phyloP scores from a whole-genome alignment of 2,888 invertebrate species.

The Imbricaverruca yamaguchii region DNA sequence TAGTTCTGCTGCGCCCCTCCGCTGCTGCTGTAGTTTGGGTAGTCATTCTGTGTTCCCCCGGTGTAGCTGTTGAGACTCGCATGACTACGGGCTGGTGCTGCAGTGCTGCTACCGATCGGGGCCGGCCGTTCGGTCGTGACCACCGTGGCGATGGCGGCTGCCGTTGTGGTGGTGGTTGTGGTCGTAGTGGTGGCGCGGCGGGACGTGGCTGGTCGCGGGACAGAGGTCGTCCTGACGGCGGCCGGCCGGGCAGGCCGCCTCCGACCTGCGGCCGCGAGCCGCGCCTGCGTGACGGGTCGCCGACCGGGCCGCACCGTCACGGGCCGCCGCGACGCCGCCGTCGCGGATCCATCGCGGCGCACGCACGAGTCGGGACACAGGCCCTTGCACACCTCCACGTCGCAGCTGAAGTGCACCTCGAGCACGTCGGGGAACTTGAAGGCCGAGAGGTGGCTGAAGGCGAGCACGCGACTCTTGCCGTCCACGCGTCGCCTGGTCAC shows the following conservation, averaged over 20 bases:
- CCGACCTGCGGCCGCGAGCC: too few relatives aligned
- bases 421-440: conserved; percentile 37
- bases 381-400: conserved; percentile 37
- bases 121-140: background rate
- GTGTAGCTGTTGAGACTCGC: background rate
- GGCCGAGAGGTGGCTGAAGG: conserved; percentile 35
- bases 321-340: conserved; percentile 10
- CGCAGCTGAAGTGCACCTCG: conserved; percentile 36
- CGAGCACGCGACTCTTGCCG: conserved; percentile 46
- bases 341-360: background rate
- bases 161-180: conserved; percentile 15
- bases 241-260: too few relatives aligned
- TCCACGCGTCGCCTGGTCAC: conserved; percentile 40
- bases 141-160: conserved; percentile 21
- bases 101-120: conserved; percentile 15
- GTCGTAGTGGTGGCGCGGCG: background rate
- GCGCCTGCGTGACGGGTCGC: too few relatives aligned
- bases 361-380: conserved; percentile 33
- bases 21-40: conserved; percentile 19
- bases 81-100: background rate
- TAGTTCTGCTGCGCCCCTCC: background rate
- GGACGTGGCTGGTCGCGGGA: conserved; percentile 23
- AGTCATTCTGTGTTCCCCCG: background rate
- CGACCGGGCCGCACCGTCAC: background rate
- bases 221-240: conserved; percentile 23